Percentiles rank a stretch among this genome's conserved stretches.
Evolutionary conservation across 2,888 invertebrate genomes (phyloP).

Genomic region (Leptura quadrifasciata): DNA sequence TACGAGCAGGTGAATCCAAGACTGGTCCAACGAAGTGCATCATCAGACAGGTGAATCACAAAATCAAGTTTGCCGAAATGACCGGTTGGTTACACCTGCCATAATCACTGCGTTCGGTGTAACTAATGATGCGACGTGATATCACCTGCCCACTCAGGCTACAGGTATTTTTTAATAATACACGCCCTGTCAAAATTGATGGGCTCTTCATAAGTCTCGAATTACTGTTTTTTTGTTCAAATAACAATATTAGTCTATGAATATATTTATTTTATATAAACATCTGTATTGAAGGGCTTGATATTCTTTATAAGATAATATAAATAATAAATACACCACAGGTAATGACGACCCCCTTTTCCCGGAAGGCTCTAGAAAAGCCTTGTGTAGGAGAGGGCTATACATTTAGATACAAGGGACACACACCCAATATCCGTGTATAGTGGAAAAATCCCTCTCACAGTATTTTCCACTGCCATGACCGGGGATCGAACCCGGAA

Average conservation of each 20-base stretch:
- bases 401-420: no score
- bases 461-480: no score
- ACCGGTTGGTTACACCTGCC: conserved; percentile 30
- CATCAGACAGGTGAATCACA: conserved; percentile 34
- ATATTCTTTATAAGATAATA: no score
- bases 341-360: no score
- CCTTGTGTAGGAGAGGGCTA: no score
- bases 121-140: conserved; percentile 27
- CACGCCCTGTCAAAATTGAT: not conserved
- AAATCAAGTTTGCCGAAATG: conserved; percentile 18
- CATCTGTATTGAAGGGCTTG: no score
- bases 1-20: not conserved
- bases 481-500: no score
- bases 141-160: conserved; percentile 26
- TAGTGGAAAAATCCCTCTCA: no score
- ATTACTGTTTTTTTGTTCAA: not conserved
- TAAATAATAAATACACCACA: no score
- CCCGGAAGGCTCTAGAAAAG: no score
- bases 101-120: conserved; percentile 31
- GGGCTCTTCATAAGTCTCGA: not conserved
- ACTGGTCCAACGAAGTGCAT: conserved; percentile 36
- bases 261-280: not conserved
- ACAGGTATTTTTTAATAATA: conserved; percentile 31
- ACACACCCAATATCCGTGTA: no score
- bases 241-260: not conserved